Conservation (phyloP, 2,888 invertebrate genomes). For the Piscicola geometra region DNA sequence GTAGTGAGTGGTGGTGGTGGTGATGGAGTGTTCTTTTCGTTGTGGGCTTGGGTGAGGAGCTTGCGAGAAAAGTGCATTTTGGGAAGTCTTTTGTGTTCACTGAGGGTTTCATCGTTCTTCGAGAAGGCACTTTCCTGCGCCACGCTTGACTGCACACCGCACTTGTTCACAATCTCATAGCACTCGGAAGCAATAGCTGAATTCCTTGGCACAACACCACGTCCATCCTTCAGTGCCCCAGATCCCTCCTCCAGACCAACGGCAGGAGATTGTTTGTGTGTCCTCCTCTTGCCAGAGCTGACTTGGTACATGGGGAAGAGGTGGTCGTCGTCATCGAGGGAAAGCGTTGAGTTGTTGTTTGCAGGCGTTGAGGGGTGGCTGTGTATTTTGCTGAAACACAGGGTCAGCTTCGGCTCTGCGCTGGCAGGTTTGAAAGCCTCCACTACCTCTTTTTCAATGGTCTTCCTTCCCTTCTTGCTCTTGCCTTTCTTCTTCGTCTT, state of each 20-base stretch:
- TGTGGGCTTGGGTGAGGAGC: neutral
- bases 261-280: too few species aligned
- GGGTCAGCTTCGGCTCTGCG: neutral
- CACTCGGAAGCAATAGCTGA: neutral
- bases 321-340: neutral
- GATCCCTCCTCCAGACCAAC: too few species aligned
- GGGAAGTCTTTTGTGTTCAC: neutral
- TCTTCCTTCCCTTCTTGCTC: neutral
- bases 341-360: neutral
- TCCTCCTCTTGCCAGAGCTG: conserved; percentile 7
- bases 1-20: neutral
- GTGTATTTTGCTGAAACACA: conserved; percentile 8
- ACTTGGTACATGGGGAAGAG: neutral
- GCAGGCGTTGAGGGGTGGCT: neutral
- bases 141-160: neutral
- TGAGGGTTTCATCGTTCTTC: neutral
- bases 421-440: neutral
- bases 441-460: neutral
- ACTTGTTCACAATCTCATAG: neutral
- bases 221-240: too few species aligned
- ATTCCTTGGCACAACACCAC: too few species aligned
- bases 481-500: neutral
- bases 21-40: too few species aligned
- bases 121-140: neutral
- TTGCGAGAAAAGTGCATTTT: conserved; percentile 16